Evolutionary conservation across 30 jellyfish, hydroid and myxozoan genomes (phyloP), one percentile per base, ranked within the genome.

Genomic region (Hydractinia symbiolongicarpus): DNA sequence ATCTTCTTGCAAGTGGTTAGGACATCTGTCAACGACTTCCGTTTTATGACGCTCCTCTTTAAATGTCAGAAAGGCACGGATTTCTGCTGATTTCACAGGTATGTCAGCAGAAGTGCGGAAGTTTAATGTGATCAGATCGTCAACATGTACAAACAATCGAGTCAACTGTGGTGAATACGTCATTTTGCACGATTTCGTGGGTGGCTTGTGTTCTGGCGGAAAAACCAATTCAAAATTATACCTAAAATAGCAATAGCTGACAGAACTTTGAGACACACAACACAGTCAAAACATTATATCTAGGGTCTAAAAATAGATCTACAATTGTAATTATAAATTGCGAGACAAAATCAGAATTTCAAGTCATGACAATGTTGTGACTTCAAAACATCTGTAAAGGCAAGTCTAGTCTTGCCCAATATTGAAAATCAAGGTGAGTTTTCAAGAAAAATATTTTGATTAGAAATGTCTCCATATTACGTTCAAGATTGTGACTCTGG

Each of bases 11-110:
- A 64, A 6, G 17, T 64, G 74, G 19, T n/a, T 9, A 64, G 74
- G 74, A 64, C 74, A 64, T 64, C 74, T 64, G 19, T 64, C 74
- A 8, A 64, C 74, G 0, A 64, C 74, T 9, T 64, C 74, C 74
- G 9, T 51, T 51, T 64, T 64, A 7, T 6, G 40, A 7, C 74
- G 19, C 52, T 64, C 40, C 9, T 64, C 74, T 64, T 64, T 64
- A 64, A 6, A 64, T 13, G 52, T 7, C 2, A 64, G 40, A 64
- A 64, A 64, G 17, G 52, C 19, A n/a, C 16, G 19, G 9, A 64
- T 6, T 7, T 6, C 19, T 13, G 74, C 74, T 7, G 4, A 51
- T 58, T 58, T 13, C 40, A n/a, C 40, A 6, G 74, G 74, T 6
- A 64, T 6, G 8, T 13, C 40, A 13, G 40, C 7, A n/a, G 19